Base-by-base conservation (phyloP, 2,797 vertebrate genomes). In the Salmo trutta region DNA sequence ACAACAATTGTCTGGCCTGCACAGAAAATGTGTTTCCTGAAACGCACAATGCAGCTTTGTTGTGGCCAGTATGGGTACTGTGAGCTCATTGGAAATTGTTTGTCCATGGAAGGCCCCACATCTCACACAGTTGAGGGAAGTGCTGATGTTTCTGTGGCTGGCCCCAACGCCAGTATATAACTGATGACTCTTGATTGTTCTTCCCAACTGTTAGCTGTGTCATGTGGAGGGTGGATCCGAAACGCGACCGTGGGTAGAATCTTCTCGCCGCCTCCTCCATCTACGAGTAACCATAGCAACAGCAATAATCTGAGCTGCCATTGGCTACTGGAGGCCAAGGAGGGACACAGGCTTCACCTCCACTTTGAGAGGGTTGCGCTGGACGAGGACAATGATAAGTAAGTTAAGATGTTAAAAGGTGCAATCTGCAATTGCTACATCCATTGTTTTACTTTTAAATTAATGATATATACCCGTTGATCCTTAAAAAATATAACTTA, bases 341-440 rank as follows among this genome's bases (percentile, higher is more conserved):
- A 96, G 76, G 96, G 96, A 21, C 96, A 96, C 84, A 91, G 95
- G 72, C 93, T 98, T 59, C 97, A 97, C 79, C 91, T 98, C 24
- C 96, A 98, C 90, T 97, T 98, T 75, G 96, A 98, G 89, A 95
- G 96, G 85, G 94, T 97, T 70, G 96, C 96, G 0, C 89, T 97
- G 83, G 96, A 97, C 82, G 96, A 98, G 87, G 96, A 97, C 75
- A 95, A 96, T 41, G 96, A 97, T 83, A 95, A 96, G 97, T 98
- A 85, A 82, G 94, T 33, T 15, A 3, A 67, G 29, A 67, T 67
- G 29, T 10, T 64, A 41, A 41, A 41, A 41, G 41, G 41, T 2
- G 41, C 41, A 8, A 47, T 47, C 10, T 47, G 41, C 41, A 10
- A 12, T 47, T 47, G 41, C 41, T 47, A 3, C 41, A 47, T 47